phyloP scores from a whole-genome alignment of 2,113 vertebrate species.

The Sapajus apella region DNA sequence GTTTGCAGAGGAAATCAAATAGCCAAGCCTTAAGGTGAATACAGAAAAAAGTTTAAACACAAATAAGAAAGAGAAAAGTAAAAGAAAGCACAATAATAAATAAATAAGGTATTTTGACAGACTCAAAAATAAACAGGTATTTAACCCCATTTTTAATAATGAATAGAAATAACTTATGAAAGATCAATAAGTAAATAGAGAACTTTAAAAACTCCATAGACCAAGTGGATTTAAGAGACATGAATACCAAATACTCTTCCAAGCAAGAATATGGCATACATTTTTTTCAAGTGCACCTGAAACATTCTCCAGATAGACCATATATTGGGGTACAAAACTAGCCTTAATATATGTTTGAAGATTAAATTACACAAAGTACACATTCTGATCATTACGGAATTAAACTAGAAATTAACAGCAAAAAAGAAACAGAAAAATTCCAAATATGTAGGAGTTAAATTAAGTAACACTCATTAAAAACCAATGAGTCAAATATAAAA shows the following conservation, averaged over 20 bases:
- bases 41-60: background rate
- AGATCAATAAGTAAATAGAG: background rate
- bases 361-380: background rate
- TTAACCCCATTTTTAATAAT: background rate
- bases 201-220: too few species aligned
- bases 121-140: too few species aligned
- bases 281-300: background rate
- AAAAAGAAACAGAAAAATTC: background rate
- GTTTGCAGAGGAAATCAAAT: background rate
- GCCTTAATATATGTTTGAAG: background rate
- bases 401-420: background rate
- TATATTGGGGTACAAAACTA: background rate
- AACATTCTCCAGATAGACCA: background rate
- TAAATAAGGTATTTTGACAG: background rate
- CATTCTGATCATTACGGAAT: background rate
- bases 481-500: background rate
- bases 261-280: background rate
- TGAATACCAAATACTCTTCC: too few species aligned
- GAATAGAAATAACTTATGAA: background rate
- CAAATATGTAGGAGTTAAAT: background rate
- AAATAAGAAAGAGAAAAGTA: background rate
- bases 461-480: background rate
- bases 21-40: background rate
- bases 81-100: background rate
- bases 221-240: background rate